Evolutionary conservation across 2,888 invertebrate species (phyloP), one percentile per base, ranked within the genome.

Genomic region (Meiosimyza platycephala): DNA sequence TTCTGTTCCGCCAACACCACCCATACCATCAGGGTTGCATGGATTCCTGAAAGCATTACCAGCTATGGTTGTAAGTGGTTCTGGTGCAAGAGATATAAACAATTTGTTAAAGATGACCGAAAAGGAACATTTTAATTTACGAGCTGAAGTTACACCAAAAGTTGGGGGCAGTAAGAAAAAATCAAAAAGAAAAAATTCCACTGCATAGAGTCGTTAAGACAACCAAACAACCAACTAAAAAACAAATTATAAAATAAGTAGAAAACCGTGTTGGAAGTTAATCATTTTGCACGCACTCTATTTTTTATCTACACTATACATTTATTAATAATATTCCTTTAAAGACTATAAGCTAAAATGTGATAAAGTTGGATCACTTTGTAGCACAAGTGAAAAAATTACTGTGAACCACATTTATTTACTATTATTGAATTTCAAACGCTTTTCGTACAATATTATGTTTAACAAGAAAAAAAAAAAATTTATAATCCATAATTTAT

Each of bases 21-120:
- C 87, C 15, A 88, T 88, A 78, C 88, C 87, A 68, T 85, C 84
- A 22, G 87, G 87, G 12, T 50, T 80, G n/a, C 79, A 87, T 80
- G 88, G 88, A 0, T 87, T 88, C 74, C 78, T 88, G 12, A 85
- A 86, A 74, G 86, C 87, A 7, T 76, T 88, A 6, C 87, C 87
- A 6, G 80, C 83, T 66, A 88, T 88, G 87, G 83, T 85, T 11
- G 68, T 80, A 4, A 72, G 76, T n/a, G 77, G 79, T 5, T 80
- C 82, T 9, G 76, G 77, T 11, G 75, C 80, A 28, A 78, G 85
- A 74, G 85, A 85, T 18, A 79, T 84, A 11, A 82, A 81, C 74
- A 85, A 84, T 57, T 79, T 33, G 33, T n/a, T 70, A 40, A 70
- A 70, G 22, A 40, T 70, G 40, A 70, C 33, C 18, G 70, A 70